phyloP scores from a whole-genome alignment of 2,113 vertebrate genomes.

The Eptatretus burgeri region DNA sequence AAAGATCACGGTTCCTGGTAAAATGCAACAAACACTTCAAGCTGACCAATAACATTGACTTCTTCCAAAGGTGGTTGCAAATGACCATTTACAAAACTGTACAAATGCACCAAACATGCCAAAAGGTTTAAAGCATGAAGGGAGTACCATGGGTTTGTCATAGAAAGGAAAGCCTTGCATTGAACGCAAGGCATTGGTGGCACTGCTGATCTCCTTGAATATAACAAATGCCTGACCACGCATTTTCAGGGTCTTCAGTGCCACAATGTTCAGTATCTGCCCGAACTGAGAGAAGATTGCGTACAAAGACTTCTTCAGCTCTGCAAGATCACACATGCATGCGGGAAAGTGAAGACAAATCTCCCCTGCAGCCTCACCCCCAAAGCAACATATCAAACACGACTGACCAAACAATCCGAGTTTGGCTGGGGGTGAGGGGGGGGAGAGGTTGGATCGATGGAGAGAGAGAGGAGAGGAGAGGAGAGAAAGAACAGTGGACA shows the following conservation, averaged over 20 bases:
- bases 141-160: slow-evolving; percentile 58
- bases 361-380: too few relatives aligned
- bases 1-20: too few relatives aligned
- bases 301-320: slow-evolving; percentile 63
- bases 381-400: background rate
- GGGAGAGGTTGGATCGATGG: background rate
- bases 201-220: slow-evolving; percentile 68
- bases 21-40: too few relatives aligned
- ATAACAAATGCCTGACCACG: slow-evolving; percentile 70
- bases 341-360: too few relatives aligned
- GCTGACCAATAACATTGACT: too few relatives aligned
- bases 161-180: slow-evolving; percentile 87
- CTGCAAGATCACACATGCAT: slow-evolving; percentile 14
- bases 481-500: too few relatives aligned
- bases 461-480: rapidly evolving
- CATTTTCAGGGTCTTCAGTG: slow-evolving; percentile 44
- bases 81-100: too few relatives aligned
- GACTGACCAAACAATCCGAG: background rate
- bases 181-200: slow-evolving; percentile 49
- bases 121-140: background rate
- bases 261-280: slow-evolving; percentile 60
- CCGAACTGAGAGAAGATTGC: slow-evolving; percentile 81
- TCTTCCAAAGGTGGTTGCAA: too few relatives aligned
- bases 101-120: too few relatives aligned
- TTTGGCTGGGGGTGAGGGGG: background rate